Evolutionary conservation across 2,797 vertebrate genomes (phyloP).

Genomic region (Mormyrops attenuatus): DNA sequence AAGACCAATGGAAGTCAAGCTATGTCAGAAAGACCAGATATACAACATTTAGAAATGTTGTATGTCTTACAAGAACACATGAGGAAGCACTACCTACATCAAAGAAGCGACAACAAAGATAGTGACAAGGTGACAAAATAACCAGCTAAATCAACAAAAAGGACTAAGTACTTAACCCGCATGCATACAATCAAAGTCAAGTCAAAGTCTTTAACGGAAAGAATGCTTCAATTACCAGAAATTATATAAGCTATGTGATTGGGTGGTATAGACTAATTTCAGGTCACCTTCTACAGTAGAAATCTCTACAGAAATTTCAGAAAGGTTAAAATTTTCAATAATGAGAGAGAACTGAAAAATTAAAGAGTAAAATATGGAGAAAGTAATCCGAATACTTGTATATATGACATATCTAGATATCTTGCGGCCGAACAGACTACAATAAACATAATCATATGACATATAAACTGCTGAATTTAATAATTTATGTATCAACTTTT

Average conservation of each 20-base stretch:
- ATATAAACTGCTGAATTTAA: not conserved
- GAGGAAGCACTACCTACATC: not conserved
- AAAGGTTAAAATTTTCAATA: not conserved
- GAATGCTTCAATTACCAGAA: not conserved
- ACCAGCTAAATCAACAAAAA: not conserved
- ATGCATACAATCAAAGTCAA: not conserved
- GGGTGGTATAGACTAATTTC: not conserved
- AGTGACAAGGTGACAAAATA: not conserved
- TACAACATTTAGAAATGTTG: not conserved
- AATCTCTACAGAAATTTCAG: not conserved
- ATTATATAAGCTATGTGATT: not conserved
- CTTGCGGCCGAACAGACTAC: not conserved
- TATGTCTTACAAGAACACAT: not conserved
- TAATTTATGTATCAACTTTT: not conserved
- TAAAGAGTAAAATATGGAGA: not conserved
- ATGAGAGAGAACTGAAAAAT: not conserved
- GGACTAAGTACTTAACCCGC: not conserved
- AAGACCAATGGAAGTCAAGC: not conserved
- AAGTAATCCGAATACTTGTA: not conserved
- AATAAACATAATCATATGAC: not conserved
- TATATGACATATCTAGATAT: not conserved
- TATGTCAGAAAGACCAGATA: not conserved
- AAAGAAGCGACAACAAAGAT: not conserved
- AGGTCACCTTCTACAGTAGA: not conserved
- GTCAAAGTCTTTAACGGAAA: not conserved